A percentile compares a stretch with the other conserved stretches of the same genome.
These are phyloP conservation scores for Coleophora deauratella DNA, from an alignment of 2,888 invertebrate genomes.

Conservation along the genomic window DNA sequence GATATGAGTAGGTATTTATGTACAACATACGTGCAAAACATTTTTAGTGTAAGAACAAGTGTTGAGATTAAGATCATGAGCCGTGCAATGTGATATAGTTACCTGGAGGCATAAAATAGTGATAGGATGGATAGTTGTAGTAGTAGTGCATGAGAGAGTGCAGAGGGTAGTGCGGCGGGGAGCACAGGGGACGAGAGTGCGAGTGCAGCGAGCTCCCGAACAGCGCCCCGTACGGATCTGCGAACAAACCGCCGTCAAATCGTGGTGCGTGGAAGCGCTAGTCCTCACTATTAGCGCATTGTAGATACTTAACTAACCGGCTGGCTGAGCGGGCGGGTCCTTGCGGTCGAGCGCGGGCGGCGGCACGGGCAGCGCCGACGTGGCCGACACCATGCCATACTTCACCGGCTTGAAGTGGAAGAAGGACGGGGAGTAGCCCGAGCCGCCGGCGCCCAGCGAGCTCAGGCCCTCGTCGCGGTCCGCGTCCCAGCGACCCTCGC, in stretches of 20 bases:
- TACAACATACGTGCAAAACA: neutral
- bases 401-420: slow-evolving; percentile 94
- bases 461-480: slow-evolving; percentile 89
- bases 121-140: slow-evolving; percentile 64
- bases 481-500: slow-evolving; percentile 87
- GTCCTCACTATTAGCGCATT: slow-evolving; percentile 62
- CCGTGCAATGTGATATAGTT: slow-evolving; percentile 31
- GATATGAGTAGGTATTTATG: too few species aligned
- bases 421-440: slow-evolving; percentile 92
- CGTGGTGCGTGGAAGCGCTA: slow-evolving; percentile 55
- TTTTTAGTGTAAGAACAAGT: neutral
- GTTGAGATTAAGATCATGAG: neutral
- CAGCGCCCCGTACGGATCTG: slow-evolving; percentile 64
- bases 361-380: slow-evolving; percentile 39
- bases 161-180: slow-evolving; percentile 67
- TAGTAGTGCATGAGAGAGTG: slow-evolving; percentile 68
- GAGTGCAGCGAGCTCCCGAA: slow-evolving; percentile 58
- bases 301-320: slow-evolving; percentile 74
- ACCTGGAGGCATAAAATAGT: slow-evolving; percentile 67
- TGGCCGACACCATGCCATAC: slow-evolving; percentile 79
- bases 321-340: slow-evolving; percentile 70
- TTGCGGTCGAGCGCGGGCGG: slow-evolving; percentile 68
- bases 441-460: slow-evolving; percentile 83
- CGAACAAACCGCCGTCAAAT: slow-evolving; percentile 52
- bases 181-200: slow-evolving; percentile 64